Conservation (phyloP, 2,888 invertebrate genomes). For the Cosmia pyralina region DNA sequence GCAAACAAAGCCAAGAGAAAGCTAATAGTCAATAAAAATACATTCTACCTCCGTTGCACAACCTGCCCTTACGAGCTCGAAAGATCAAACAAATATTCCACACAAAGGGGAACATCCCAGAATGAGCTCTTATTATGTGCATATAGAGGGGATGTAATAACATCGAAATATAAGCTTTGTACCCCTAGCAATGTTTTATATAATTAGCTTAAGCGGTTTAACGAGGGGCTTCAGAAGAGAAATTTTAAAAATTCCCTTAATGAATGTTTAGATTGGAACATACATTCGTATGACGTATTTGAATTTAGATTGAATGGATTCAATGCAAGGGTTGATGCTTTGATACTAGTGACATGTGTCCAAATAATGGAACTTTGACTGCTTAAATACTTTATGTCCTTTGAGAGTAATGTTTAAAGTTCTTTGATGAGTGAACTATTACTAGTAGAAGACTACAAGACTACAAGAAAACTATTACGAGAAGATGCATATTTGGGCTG, state of each 20-base stretch:
- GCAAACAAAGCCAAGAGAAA: conserved; percentile 41
- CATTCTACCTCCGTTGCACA: conserved; percentile 63
- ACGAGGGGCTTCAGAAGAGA: conserved; percentile 79
- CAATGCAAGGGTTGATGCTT: conserved; percentile 75
- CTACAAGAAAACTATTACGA: no score
- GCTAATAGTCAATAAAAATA: conserved; percentile 62
- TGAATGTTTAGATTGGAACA: conserved; percentile 88
- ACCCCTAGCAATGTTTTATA: conserved; percentile 82
- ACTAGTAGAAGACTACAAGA: no score
- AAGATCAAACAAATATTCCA: conserved; percentile 88
- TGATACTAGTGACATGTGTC: conserved; percentile 84
- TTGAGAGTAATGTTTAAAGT: conserved; percentile 66
- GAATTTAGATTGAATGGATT: conserved; percentile 82
- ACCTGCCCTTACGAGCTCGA: conserved; percentile 74
- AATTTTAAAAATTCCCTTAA: conserved; percentile 80
- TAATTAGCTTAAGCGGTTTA: conserved; percentile 89
- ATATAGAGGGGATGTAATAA: conserved; percentile 78
- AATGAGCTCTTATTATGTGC: conserved; percentile 84
- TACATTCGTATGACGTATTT: conserved; percentile 82
- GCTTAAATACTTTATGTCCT: conserved; percentile 64
- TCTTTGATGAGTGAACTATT: conserved; percentile 49
- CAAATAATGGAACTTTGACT: conserved; percentile 77
- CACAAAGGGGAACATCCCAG: conserved; percentile 81
- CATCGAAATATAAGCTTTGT: conserved; percentile 79
- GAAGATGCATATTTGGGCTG: no score